Evolutionary conservation across 2,888 invertebrate genomes (phyloP), one percentile per base, ranked within the genome.

Genomic region (Smittia aterrima): DNA sequence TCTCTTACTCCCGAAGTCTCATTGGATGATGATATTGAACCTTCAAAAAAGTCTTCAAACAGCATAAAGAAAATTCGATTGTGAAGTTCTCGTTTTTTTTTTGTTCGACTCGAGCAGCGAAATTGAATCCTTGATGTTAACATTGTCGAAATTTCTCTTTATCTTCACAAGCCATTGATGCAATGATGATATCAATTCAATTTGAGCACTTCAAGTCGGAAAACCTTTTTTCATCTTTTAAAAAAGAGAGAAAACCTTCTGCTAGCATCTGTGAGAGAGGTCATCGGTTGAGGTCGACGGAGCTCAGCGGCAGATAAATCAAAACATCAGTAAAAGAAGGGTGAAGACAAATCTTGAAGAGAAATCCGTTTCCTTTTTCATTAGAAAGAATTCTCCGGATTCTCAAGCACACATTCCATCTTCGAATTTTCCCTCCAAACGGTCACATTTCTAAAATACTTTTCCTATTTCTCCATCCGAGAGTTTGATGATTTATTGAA

Each of bases 131-230:
- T 47, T 47, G 13, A 47, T 16, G 47, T 47, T 47, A 47, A 47
- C 47, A 47, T 47, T 16, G 32, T 47, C 47, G 47, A 16, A 47
- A 47, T 6, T 11, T 6, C 38, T 47, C n/a, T 47, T 47, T 16
- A 16, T 47, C 47, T 47, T 16, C 47, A n/a, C 47, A 47, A 47
- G 3, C 47, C 47, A 16, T 47, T 47, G n/a, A 16, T 47, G 47
- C 47, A 47, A 16, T 47, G 47, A 47, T 47, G 47, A 47, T 47
- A 47, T 47, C 47, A 47, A 47, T 47, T 47, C 47, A 47, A 47
- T 47, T 47, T 47, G 16, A 47, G 47, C 16, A n/a, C n/a, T 11
- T 11, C 47, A 47, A n/a, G 4, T 47, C 47, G 47, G 38, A 38
- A 38, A 47, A 47, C 13, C n/a, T 47, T 13, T 47, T 47, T 4